Base-by-base conservation (phyloP, 2,888 invertebrate species). In the Papilio protenor region DNA sequence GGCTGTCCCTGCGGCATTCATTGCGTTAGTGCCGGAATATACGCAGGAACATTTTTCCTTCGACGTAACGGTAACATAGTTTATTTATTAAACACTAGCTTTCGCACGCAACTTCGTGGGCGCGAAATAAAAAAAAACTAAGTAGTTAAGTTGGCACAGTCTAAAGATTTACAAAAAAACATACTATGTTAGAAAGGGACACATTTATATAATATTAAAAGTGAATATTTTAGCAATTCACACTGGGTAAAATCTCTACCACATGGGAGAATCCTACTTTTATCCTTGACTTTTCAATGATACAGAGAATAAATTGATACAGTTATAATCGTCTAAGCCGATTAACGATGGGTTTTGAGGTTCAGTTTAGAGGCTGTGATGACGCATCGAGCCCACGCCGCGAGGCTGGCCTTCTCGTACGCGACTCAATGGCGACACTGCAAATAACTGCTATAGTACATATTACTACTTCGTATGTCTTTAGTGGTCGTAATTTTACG, bases 1-100 rank as follows among this genome's bases (percentile, higher is more conserved):
- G 40, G 18, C 21, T 73, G 69, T 40, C 45, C n/a, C 33, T 40
- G 59, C 59, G 18, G 40, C 61, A 47, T 16, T 64, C 18, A 79
- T 77, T 70, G 70, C 77, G 77, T 78, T 73, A 73, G 82, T 87
- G 81, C 87, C 85, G 86, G 83, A 84, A 84, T 81, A 82, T 81
- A 83, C 83, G 81, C 80, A 81, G 83, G 86, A 86, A 87, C 23
- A 12, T 21, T 59, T 59, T 59, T 59, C 8, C 18, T 49, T 49
- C 49, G 14, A 49, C 14, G 49, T 14, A 49, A 49, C 14, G 49
- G 16, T 49, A 14, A 14, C 3, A 16, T 49, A 49, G 49, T 49
- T 47, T 49, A 49, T 49, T 49, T 49, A 49, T 14, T 14, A 14
- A 12, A 49, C 14, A 14, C 16, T 49, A n/a, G 6, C 40, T 6